Evolutionary conservation across 1,140 invertebrate species (phyloP).

Genomic region (Homalodisca vitripennis): DNA sequence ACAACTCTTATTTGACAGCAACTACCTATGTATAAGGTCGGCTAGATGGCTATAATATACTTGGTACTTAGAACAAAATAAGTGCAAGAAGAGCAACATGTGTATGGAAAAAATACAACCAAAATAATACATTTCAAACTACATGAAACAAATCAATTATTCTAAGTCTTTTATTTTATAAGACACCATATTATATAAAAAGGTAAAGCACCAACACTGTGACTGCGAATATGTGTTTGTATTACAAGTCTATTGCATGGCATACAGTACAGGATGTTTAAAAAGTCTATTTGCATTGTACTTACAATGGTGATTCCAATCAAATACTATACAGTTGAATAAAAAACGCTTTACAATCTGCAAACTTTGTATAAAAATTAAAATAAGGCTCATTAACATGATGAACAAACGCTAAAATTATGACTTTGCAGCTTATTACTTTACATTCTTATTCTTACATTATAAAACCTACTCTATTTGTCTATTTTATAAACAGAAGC

Average conservation of each 20-base stretch:
- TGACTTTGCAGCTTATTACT: background rate
- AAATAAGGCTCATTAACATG: constrained; percentile 15
- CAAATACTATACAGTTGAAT: constrained; percentile 29
- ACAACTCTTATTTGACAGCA: too few species aligned
- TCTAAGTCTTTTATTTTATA: constrained; percentile 30
- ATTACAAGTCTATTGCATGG: background rate
- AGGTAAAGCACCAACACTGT: constrained; percentile 27
- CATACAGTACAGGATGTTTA: background rate
- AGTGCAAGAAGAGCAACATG: background rate
- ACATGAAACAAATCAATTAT: background rate
- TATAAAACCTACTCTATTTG: constrained; percentile 7
- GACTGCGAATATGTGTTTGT: background rate
- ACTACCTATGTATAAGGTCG: too few species aligned
- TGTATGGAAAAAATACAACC: background rate
- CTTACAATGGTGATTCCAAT: constrained; percentile 19
- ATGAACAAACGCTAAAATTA: background rate
- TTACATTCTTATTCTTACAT: constrained; percentile 12
- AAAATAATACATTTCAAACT: constrained; percentile 12
- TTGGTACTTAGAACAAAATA: background rate
- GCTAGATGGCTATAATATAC: too few species aligned
- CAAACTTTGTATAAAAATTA: constrained; percentile 18
- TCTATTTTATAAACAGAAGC: background rate
- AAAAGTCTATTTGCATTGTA: constrained; percentile 34
- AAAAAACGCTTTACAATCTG: constrained; percentile 21
- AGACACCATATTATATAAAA: constrained; percentile 30